A percentile compares a stretch with the other conserved stretches of the same genome.
phyloP scores from a whole-genome alignment of 1,140 invertebrate genomes.

The Agrypnia vestita region DNA sequence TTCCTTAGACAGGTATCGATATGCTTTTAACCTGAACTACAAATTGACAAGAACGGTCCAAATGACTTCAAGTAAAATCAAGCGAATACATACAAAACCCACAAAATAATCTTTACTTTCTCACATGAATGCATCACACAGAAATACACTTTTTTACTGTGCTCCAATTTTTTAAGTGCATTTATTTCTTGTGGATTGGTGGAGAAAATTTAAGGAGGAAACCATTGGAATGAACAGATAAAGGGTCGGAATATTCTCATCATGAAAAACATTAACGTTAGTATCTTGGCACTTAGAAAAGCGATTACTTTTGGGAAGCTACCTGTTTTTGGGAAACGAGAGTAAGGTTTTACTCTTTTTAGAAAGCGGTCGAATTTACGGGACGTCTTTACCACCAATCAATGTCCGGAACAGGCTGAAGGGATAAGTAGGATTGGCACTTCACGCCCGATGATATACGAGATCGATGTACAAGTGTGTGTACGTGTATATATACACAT shows the following conservation, averaged over 20 bases:
- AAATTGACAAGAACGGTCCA: background rate
- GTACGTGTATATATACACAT: background rate
- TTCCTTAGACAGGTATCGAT: slow-evolving; percentile 34
- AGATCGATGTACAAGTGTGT: background rate
- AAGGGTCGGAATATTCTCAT: slow-evolving; percentile 5
- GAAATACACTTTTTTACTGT: background rate
- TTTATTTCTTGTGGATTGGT: slow-evolving; percentile 9
- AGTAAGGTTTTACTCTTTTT: background rate
- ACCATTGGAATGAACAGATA: slow-evolving; percentile 34
- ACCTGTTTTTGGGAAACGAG: background rate
- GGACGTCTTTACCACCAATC: background rate
- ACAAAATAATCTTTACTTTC: background rate
- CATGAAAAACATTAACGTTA: background rate
- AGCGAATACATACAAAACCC: background rate
- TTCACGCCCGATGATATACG: slow-evolving; percentile 20
- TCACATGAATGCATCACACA: background rate
- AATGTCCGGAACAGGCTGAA: background rate
- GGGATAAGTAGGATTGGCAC: slow-evolving; percentile 36
- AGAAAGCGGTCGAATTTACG: background rate
- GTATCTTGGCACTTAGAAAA: background rate
- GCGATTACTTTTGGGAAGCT: background rate
- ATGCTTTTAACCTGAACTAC: slow-evolving; percentile 19
- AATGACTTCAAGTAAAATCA: background rate
- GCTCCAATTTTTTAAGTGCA: background rate
- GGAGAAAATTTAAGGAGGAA: slow-evolving; percentile 30